These are phyloP conservation scores for Eilema sororculum DNA, from an alignment of 2,888 invertebrate species.

Conservation along the genomic window DNA sequence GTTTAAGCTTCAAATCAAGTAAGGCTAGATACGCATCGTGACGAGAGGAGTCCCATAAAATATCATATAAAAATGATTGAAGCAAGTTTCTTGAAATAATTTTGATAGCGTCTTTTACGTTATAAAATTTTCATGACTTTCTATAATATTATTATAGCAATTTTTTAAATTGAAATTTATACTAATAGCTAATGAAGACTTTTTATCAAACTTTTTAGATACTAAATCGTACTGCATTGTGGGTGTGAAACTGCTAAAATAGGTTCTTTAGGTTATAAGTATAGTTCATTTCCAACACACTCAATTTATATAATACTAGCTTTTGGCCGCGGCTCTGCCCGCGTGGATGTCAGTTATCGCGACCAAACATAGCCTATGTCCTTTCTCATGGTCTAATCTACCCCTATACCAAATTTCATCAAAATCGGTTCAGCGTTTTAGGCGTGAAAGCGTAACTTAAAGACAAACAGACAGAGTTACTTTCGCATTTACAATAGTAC, in stretches of 20 bases:
- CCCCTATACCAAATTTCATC: no score
- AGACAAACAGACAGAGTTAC: no score
- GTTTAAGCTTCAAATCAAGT: background rate
- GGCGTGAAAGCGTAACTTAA: no score
- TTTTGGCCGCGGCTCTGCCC: no score
- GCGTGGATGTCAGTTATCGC: no score
- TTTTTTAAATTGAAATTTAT: background rate
- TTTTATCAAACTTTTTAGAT: background rate
- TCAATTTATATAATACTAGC: background rate
- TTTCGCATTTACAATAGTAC: no score
- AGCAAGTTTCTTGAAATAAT: slow-evolving; percentile 21
- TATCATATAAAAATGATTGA: slow-evolving; percentile 10
- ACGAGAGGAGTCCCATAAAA: slow-evolving; percentile 8
- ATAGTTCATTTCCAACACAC: background rate
- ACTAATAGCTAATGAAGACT: background rate
- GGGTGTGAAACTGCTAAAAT: no score
- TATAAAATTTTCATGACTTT: slow-evolving; percentile 17
- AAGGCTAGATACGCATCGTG: background rate
- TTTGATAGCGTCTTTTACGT: slow-evolving; percentile 25
- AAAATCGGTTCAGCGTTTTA: no score
- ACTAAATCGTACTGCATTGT: no score
- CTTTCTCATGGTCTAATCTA: no score
- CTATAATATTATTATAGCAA: background rate
- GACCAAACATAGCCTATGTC: no score
- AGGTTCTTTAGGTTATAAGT: no score